Percentiles rank a stretch among this genome's conserved stretches.
These are phyloP conservation scores for Clepsis dumicolana DNA, from an alignment of 2,888 invertebrate species.

Conservation along the genomic window DNA sequence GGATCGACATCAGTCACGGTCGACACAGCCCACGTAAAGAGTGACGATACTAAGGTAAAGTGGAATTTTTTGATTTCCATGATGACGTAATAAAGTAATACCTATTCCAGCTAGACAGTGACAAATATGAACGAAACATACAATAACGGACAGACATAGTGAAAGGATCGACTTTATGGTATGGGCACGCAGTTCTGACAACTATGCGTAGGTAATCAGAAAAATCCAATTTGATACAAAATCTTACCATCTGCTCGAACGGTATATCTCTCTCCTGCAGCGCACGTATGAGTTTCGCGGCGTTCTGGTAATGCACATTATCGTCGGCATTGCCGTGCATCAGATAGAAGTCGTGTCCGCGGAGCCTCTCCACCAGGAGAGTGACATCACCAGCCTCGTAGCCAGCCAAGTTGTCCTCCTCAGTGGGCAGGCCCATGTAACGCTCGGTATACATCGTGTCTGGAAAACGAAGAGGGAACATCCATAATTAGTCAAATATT, in stretches of 20 bases:
- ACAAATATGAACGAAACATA: neutral
- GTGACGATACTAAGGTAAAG: neutral
- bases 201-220: no score
- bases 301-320: constrained; percentile 96
- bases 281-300: constrained; percentile 91
- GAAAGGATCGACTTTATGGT: no score
- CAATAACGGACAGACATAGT: no score
- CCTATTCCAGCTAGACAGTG: neutral
- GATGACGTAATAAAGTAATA: neutral
- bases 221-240: no score
- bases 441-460: constrained; percentile 98
- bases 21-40: neutral
- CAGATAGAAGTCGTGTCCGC: constrained; percentile 90
- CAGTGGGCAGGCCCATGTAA: constrained; percentile 94
- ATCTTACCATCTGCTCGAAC: constrained; percentile 92
- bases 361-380: constrained; percentile 88
- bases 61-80: neutral
- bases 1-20: constrained; percentile 11
- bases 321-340: constrained; percentile 97
- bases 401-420: constrained; percentile 89
- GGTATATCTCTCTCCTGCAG: constrained; percentile 91
- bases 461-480: constrained; percentile 62
- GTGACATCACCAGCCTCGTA: constrained; percentile 92
- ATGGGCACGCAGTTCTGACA: no score
- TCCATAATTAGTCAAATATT: neutral